Evolutionary conservation across 2,113 vertebrate genomes (phyloP).

Genomic region (Actenoides hombroni): DNA sequence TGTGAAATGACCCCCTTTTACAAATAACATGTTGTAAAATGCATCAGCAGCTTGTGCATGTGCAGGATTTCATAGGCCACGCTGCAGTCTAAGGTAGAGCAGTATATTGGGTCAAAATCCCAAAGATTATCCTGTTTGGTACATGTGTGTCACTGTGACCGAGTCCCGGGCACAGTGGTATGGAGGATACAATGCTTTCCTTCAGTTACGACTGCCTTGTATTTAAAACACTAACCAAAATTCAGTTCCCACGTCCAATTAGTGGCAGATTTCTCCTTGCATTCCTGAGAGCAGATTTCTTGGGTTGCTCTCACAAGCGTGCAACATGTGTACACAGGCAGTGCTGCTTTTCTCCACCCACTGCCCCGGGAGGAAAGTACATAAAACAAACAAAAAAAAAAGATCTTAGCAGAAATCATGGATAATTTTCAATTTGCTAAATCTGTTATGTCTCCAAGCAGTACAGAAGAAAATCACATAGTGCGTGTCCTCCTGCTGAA

Average conservation of each 20-base stretch:
- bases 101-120: background rate
- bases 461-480: background rate
- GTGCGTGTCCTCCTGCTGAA: background rate
- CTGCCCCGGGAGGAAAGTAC: background rate
- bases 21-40: background rate
- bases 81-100: background rate
- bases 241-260: background rate
- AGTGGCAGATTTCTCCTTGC: background rate
- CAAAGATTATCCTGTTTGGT: background rate
- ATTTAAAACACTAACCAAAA: background rate
- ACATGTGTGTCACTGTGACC: background rate
- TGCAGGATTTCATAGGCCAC: background rate
- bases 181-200: background rate
- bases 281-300: slow-evolving; percentile 22
- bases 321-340: background rate
- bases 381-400: background rate
- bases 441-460: background rate
- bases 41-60: background rate
- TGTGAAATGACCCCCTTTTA: background rate
- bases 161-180: background rate
- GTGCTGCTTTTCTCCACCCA: background rate
- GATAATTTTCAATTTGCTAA: background rate
- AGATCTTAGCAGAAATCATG: background rate
- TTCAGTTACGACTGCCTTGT: background rate
- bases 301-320: background rate